Percentiles rank a stretch among this genome's conserved stretches.
phyloP scores from a whole-genome alignment of 2,797 vertebrate species.

The Oreochromis grahami region DNA sequence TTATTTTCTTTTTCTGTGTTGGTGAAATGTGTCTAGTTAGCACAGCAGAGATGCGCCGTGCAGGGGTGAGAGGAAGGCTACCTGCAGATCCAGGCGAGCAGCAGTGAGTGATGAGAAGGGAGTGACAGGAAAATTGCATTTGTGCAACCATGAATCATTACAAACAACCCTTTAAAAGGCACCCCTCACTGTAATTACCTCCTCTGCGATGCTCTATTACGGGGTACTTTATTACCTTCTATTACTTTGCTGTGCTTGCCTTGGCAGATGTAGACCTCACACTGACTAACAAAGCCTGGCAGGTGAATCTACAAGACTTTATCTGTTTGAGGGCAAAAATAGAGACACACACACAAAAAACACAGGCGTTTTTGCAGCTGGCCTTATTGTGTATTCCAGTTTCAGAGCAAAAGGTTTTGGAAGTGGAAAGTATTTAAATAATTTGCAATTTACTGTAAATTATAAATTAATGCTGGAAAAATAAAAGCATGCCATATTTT shows the following conservation, averaged over 20 bases:
- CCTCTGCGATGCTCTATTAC: slow-evolving; percentile 61
- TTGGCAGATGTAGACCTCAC: slow-evolving; percentile 65
- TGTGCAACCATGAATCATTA: slow-evolving; percentile 78
- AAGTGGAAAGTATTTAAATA: not conserved
- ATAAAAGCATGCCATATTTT: not conserved
- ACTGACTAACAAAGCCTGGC: slow-evolving; percentile 55
- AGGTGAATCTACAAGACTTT: slow-evolving; percentile 40
- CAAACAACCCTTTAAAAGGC: slow-evolving; percentile 71
- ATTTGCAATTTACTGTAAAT: not conserved
- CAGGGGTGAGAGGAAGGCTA: slow-evolving; percentile 24
- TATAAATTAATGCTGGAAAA: not conserved
- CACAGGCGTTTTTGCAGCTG: not conserved
- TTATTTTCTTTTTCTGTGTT: not conserved
- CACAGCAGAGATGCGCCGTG: not conserved
- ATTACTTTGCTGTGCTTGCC: slow-evolving; percentile 50
- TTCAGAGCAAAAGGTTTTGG: not conserved
- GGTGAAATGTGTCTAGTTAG: not conserved
- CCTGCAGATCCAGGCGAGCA: slow-evolving; percentile 51
- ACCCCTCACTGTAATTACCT: slow-evolving; percentile 75
- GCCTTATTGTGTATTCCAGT: not conserved
- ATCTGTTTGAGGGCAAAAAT: not conserved
- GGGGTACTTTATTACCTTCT: slow-evolving; percentile 67
- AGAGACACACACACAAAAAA: not conserved
- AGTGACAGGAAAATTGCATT: slow-evolving; percentile 76
- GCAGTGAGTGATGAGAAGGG: slow-evolving; percentile 65